Base-by-base conservation (phyloP, 1,140 invertebrate species). In the Drosophila equinoxialis region DNA sequence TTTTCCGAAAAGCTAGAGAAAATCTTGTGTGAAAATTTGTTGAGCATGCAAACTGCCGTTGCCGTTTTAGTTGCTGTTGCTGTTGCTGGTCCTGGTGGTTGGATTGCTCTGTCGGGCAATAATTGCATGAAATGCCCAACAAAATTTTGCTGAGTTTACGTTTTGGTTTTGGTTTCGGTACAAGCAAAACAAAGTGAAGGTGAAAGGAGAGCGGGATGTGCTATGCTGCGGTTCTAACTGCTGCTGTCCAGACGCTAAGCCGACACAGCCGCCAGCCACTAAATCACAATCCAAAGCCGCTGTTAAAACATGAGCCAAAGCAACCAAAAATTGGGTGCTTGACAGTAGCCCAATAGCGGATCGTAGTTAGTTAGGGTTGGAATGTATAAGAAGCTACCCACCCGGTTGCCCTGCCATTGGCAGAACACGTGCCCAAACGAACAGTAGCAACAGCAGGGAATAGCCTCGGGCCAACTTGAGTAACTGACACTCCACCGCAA, bases 1-100 rank as follows among this genome's bases (percentile, higher is more conserved):
- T 79, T 79, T 79, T 76, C 68, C 68, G 35, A 51, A 51, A 23
- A 51, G 45, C 45, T 23, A 51, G 45, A 23, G 81, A 86, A 86
- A 85, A 87, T 87, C 83, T 87, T 78, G 74, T 89, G 77, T 90
- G 85, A 79, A 89, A 89, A 89, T 89, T 84, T 89, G 84, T 89
- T 90, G 84, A 89, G 84, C 84, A 63, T 78, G 85, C 84, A 89
- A 90, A 84, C 80, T 74, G 58, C 63, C 59, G 57, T 45, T 66
- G 70, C 62, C 35, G 37, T 51, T 37, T 45, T 33, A 42, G 42
- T 39, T 39, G 30, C 30, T 30, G 42, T 45, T 39, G 26, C 26
- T 30, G 30, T 6, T 30, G 30, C 42, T 51, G 6, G 45, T 51
- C 54, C 63, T 10, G 66, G 62, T 80, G 68, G 45, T 80, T 62